Base-by-base conservation (phyloP, 1,140 invertebrate species). In the Agrypnia vestita region DNA sequence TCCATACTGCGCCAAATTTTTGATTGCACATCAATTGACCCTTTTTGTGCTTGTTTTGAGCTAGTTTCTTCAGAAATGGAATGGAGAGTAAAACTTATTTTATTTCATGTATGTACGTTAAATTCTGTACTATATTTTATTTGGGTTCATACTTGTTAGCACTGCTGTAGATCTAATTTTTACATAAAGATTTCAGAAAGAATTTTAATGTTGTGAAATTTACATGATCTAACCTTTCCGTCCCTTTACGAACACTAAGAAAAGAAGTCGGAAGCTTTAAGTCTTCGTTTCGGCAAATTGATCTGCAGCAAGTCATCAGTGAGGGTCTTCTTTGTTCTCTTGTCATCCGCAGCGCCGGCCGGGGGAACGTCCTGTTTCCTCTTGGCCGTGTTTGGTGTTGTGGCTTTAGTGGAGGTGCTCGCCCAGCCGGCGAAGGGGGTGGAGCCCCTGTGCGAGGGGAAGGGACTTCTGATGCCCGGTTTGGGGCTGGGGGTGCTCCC, bases 261-360 rank as follows among this genome's bases (percentile, higher is more conserved):
- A 84, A 94, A 93, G 84, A 92, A 93, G 84, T 94, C 93, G 44
- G 92, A 86, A 4, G 93, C 93, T 84, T 89, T 91, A 83, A 91
- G 89, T 83, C 93, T 87, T 15, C 88, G 83, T 80, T 88, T 89
- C 10, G 93, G 92, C n/a, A 96, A 89, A 84, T 89, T 89, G 55
- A 94, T 93, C 81, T 95, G 93, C 12, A 96, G 87, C 43, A 96
- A 88, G 89, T 96, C 93, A 86, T 96, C 95, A 9, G 95, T 96
- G 0, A 95, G 87, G 10, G 91, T 92, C 62, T 89, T 87, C 13
- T 85, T 35, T 35, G 25, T 35, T 84, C 61, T 79, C 62, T 85
- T 85, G 43, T 84, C 86, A 77, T 84, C 78, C 17, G 76, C 49
- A 67, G n/a, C 80, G 8, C 19, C 61, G 10, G 21, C 47, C 12